phyloP scores from a whole-genome alignment of 2,888 invertebrate species.

The Rhodophaea formosa region DNA sequence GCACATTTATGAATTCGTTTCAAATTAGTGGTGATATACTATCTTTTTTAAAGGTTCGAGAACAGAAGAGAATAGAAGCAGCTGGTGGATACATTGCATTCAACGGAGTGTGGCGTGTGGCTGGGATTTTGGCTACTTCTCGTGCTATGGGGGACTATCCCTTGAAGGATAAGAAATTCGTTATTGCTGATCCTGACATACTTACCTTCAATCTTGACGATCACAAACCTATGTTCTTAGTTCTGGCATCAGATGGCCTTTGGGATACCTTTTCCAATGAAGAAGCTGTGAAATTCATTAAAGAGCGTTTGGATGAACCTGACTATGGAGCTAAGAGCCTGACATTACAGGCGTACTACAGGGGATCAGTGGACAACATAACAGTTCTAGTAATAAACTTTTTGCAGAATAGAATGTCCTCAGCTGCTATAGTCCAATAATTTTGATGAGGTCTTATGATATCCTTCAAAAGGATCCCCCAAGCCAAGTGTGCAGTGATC shows the following conservation, averaged over 20 bases:
- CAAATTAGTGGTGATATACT: neutral
- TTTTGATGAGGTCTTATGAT: slow-evolving; percentile 11
- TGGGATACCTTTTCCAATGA: slow-evolving; percentile 98
- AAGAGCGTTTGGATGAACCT: slow-evolving; percentile 91
- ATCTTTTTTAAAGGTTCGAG: slow-evolving; percentile 84
- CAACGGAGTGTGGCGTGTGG: slow-evolving; percentile 97
- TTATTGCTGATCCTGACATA: slow-evolving; percentile 97
- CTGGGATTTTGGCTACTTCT: slow-evolving; percentile 96
- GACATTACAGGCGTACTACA: slow-evolving; percentile 93
- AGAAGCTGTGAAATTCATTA: slow-evolving; percentile 94
- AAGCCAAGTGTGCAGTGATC: neutral
- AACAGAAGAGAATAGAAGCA: slow-evolving; percentile 94
- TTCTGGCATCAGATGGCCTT: slow-evolving; percentile 96
- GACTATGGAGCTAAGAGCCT: slow-evolving; percentile 96
- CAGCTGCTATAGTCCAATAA: slow-evolving; percentile 44
- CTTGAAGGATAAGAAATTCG: slow-evolving; percentile 94
- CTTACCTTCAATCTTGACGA: slow-evolving; percentile 93
- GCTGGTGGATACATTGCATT: slow-evolving; percentile 97
- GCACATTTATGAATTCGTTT: neutral
- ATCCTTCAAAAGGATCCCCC: neutral
- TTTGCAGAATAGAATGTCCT: slow-evolving; percentile 70
- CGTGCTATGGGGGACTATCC: slow-evolving; percentile 97
- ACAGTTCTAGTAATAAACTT: slow-evolving; percentile 95
- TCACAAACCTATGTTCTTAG: slow-evolving; percentile 92
- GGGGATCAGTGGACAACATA: slow-evolving; percentile 97